Base-by-base conservation (phyloP, 2,797 vertebrate genomes). In the Chaetodon trifasciatus region DNA sequence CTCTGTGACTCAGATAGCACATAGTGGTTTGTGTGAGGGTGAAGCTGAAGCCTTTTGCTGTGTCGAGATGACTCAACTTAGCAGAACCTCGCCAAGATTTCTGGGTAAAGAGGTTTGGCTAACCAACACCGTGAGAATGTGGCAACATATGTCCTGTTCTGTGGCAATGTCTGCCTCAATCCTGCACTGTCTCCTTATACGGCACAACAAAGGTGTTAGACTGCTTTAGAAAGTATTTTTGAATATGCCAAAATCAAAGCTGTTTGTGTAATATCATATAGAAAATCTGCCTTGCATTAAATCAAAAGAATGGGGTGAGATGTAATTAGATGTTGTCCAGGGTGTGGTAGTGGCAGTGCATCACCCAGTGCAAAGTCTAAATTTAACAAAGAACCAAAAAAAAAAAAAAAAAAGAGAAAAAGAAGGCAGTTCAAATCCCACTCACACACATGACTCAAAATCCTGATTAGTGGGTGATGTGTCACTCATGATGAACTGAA, bases 71-170 rank as follows among this genome's bases (percentile, higher is more conserved):
- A 95, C 91, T 95, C 92, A 90, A 91, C 86, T 93, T 89, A 92
- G 89, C 84, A 94, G 94, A 94, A 94, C 73, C 87, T 81, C 86
- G 82, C 91, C 86, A 93, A 83, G 81, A 83, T 82, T 95, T 95
- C 94, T 95, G 86, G 88, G 93, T 93, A 95, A 74, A 39, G 83
- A 92, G 88, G 82, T 91, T 92, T 91, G 88, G 89, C 90, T 93
- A 93, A 93, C 91, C 91, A 92, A 92, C 84, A 90, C 86, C 70
- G 88, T 93, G 93, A 89, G 92, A 92, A 91, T 93, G 88, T 92
- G 93, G 91, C 87, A 87, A 86, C 64, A 61, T 74, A 64, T 90
- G 90, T 92, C 83, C 89, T 89, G 84, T 92, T 90, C 90, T 93
- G 93, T 88, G 93, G 92, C 89, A 88, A 77, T 17, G 4, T 83